Evolutionary conservation across 1,140 invertebrate species (phyloP), one percentile per base, ranked within the genome.

Genomic region (Zaprionus inermis): DNA sequence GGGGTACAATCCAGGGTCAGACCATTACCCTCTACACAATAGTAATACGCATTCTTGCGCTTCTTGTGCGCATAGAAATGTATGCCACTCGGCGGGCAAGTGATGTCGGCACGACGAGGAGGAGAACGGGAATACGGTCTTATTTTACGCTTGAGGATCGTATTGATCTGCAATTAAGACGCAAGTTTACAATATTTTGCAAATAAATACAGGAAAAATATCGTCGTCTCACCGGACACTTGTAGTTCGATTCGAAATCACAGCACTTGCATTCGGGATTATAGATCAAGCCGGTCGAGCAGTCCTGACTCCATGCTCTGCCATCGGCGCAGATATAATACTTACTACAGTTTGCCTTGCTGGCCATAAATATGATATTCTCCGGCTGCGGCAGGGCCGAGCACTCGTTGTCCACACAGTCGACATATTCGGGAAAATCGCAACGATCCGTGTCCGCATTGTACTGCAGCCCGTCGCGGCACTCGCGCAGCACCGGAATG

Each of bases 331-430:
- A 91, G 12, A 91, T 69, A 20, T 72, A 91, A 46, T 90, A 91
- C 44, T 85, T 90, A 32, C 51, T 71, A 54, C 90, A 91, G 7
- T 61, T 28, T 0, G 90, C 83, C 52, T 90, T 90, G 57, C 90
- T 91, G 10, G 59, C 6, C 22, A 91, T 16, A 54, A 80, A 91
- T 5, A 51, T 71, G 12, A 91, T 91, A 72, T 90, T 75, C 20
- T 69, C 14, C 0, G 86, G 71, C 38, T 57, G 18, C 59, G 61
- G 1, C 34, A 57, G 5, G 64, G 54, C 44, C 7, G 89, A 84
- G 55, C 90, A 90, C 32, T 80, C 83, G 34, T 91, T 89, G 6
- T 89, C 90, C 28, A 91, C 90, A 56, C 90, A 91, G 67, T 91
- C 90, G 0, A 91, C 90, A 54, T 76, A 76, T 52, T 91, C 58